These are phyloP conservation scores for Drosophila siamana DNA, from an alignment of 2,888 invertebrate species.

Conservation along the genomic window DNA sequence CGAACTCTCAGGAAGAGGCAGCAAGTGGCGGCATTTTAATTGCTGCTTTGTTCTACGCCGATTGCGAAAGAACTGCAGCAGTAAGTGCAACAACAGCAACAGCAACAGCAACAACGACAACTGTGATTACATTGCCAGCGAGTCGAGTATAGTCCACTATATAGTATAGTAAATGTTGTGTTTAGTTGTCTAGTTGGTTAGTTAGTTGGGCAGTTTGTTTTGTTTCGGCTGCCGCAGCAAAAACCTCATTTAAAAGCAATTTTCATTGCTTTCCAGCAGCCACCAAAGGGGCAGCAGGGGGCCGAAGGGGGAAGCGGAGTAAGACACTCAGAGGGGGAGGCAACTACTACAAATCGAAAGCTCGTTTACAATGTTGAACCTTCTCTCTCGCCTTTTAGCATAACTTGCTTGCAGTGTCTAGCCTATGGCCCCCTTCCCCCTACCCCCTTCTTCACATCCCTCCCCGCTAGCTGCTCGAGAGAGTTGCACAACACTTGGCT, in stretches of 20 bases:
- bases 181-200: not conserved
- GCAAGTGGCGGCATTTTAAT: conserved; percentile 56
- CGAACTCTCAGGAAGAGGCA: not conserved
- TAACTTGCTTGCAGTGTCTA: not conserved
- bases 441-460: not conserved
- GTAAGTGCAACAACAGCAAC: conserved; percentile 12
- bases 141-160: not conserved
- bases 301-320: not conserved
- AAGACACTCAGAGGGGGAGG: not conserved
- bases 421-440: not conserved
- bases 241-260: conserved; percentile 72
- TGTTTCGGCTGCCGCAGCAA: conserved; percentile 34
- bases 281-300: not conserved
- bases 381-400: not conserved
- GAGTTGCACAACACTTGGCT: no score
- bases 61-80: conserved; percentile 8
- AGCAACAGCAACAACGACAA: conserved; percentile 1
- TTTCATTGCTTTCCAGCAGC: conserved; percentile 55
- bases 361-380: conserved; percentile 52
- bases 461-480: not conserved
- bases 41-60: conserved; percentile 57
- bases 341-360: conserved; percentile 44
- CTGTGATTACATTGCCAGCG: conserved; percentile 9
- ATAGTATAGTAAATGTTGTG: not conserved
- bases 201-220: conserved; percentile 6